A percentile compares a stretch with the other conserved stretches of the same genome.
Evolutionary conservation across 2,797 vertebrate genomes (phyloP).

Genomic region (Limosa lapponica): DNA sequence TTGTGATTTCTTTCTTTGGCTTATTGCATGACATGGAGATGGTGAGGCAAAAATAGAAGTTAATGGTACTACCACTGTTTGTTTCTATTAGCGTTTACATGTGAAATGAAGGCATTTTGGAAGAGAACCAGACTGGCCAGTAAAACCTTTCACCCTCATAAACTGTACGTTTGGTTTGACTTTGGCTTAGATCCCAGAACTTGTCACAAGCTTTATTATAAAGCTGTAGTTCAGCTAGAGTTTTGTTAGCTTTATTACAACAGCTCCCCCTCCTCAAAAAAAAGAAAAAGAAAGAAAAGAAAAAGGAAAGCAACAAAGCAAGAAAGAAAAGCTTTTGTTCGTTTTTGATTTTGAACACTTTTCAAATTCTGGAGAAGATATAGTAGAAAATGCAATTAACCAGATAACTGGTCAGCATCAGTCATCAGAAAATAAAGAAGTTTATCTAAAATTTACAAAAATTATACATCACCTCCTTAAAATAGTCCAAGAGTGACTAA

Average conservation of each 20-base stretch:
- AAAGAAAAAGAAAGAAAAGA: not conserved
- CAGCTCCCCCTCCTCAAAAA: not conserved
- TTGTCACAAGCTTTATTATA: constrained; percentile 73
- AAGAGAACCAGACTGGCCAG: constrained; percentile 65
- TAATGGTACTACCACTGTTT: constrained; percentile 60
- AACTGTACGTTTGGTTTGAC: constrained; percentile 61
- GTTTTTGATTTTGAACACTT: not conserved
- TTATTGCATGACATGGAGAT: not conserved
- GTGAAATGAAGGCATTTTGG: constrained; percentile 58
- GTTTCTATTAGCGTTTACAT: constrained; percentile 65
- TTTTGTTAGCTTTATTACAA: constrained; percentile 63
- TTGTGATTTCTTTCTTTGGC: constrained; percentile 24
- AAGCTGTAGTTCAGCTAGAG: constrained; percentile 74
- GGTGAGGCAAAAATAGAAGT: constrained; percentile 54
- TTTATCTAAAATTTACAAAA: constrained; percentile 56
- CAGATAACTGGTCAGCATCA: constrained; percentile 18
- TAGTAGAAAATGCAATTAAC: constrained; percentile 24
- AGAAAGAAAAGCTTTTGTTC: not conserved
- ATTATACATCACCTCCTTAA: constrained; percentile 48
- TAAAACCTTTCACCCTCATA: constrained; percentile 62
- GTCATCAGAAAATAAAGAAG: constrained; percentile 47
- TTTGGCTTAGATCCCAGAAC: constrained; percentile 74
- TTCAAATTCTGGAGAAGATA: constrained; percentile 24
- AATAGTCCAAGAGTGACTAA: constrained; percentile 58
- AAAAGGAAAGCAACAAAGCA: not conserved